Evolutionary conservation across 2,888 invertebrate species (phyloP).

Genomic region (Odontocerum albicorne): DNA sequence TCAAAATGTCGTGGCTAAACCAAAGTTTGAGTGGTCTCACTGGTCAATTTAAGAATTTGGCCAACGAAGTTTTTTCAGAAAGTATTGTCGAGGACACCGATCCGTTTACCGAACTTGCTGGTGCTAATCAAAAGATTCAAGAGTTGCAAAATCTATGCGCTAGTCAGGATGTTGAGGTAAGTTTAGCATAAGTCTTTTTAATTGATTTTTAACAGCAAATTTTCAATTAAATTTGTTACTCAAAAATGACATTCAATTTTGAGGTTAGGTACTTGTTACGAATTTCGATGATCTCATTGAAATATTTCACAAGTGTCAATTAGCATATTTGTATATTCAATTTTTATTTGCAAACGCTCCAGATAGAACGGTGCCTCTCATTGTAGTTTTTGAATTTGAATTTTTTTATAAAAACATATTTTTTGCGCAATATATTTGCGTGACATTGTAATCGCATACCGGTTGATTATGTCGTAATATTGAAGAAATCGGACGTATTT

Average conservation of each 20-base stretch:
- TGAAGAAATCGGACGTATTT: too few relatives aligned
- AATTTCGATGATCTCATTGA: slow-evolving; percentile 22
- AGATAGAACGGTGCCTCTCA: too few relatives aligned
- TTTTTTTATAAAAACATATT: too few relatives aligned
- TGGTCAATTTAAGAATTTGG: slow-evolving; percentile 86
- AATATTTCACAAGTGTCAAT: slow-evolving; percentile 11
- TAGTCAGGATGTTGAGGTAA: slow-evolving; percentile 64
- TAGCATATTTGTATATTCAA: slow-evolving; percentile 10
- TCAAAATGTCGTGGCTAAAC: slow-evolving; percentile 71
- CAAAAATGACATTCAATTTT: slow-evolving; percentile 10
- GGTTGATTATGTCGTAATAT: too few relatives aligned
- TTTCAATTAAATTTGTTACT: slow-evolving; percentile 2
- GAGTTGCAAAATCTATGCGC: slow-evolving; percentile 60
- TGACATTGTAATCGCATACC: too few relatives aligned
- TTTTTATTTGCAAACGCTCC: neutral
- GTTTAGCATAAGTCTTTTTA: slow-evolving; percentile 31
- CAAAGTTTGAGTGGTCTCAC: slow-evolving; percentile 71
- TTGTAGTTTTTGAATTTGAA: too few relatives aligned
- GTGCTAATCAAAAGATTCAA: slow-evolving; percentile 46
- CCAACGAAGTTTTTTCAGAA: slow-evolving; percentile 86
- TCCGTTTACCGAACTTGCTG: slow-evolving; percentile 41
- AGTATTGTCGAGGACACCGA: slow-evolving; percentile 61
- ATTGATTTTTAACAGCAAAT: slow-evolving; percentile 3
- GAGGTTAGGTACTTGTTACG: slow-evolving; percentile 23
- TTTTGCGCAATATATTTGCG: too few relatives aligned